Evolutionary conservation across 2,888 invertebrate species (phyloP).

Genomic region (Masnerella sp.): DNA sequence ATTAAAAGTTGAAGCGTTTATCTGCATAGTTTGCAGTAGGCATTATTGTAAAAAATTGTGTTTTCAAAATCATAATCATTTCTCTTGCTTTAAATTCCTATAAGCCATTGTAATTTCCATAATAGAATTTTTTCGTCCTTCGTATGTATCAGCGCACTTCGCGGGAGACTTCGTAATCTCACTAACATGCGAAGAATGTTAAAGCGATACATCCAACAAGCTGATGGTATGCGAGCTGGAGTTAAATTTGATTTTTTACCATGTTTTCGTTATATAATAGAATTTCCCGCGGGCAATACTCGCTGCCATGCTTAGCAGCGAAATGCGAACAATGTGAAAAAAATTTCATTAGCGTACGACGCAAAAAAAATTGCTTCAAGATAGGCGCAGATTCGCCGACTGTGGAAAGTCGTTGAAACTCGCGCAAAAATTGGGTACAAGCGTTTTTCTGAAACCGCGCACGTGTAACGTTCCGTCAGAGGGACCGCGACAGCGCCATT

Average conservation of each 20-base stretch:
- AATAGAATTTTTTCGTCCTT: conserved; percentile 7
- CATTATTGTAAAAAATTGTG: background rate
- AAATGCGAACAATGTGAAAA: background rate
- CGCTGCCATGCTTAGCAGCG: no score
- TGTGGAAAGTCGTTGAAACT: background rate
- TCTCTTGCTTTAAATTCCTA: background rate
- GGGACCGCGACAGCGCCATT: background rate
- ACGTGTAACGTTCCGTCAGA: background rate
- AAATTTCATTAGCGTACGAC: background rate
- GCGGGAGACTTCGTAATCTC: conserved; percentile 9
- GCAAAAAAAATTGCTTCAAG: background rate
- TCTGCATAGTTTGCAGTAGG: no score
- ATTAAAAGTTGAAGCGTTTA: no score
- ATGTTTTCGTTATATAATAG: conserved; percentile 2
- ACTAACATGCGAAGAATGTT: conserved; percentile 15
- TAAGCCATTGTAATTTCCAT: background rate
- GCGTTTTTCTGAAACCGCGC: background rate
- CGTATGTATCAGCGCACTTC: background rate
- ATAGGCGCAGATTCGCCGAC: background rate
- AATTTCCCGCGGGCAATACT: conserved; percentile 4
- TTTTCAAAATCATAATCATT: background rate
- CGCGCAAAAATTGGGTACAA: background rate
- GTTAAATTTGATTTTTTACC: conserved; percentile 12
- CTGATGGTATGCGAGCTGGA: conserved; percentile 5
- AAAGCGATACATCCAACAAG: conserved; percentile 8